Percentiles rank a stretch among this genome's conserved stretches.
Conservation (phyloP, 2,113 vertebrate genomes). For the Plecotus auritus region DNA sequence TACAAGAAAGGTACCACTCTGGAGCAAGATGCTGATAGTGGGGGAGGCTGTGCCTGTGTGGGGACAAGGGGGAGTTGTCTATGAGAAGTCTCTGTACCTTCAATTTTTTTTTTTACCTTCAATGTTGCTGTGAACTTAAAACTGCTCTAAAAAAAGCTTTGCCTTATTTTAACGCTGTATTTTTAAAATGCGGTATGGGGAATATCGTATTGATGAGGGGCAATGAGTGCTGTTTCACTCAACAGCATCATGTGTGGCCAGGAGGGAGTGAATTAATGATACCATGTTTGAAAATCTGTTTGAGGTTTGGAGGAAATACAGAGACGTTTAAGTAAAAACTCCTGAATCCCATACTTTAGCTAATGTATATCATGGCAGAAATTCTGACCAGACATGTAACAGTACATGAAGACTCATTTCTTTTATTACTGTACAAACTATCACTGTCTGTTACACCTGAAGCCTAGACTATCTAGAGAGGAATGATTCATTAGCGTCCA, state of each 20-base stretch:
- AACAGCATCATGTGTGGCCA: background rate
- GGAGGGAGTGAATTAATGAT: background rate
- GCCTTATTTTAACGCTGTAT: background rate
- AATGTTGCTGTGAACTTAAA: background rate
- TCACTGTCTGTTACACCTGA: background rate
- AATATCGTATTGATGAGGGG: background rate
- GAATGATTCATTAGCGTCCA: constrained; percentile 19
- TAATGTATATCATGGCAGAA: background rate
- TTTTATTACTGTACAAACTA: background rate
- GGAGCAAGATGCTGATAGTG: background rate
- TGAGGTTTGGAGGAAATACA: background rate
- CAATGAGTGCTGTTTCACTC: background rate
- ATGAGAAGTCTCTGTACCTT: background rate
- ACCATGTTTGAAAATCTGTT: constrained; percentile 45
- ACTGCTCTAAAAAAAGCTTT: background rate
- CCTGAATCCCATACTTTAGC: background rate
- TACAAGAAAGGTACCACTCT: background rate
- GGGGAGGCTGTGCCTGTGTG: background rate
- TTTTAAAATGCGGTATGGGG: background rate
- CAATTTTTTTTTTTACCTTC: background rate
- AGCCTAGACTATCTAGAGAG: background rate
- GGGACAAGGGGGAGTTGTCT: background rate
- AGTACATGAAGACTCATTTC: background rate
- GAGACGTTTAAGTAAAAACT: background rate
- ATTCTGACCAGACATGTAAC: background rate